Evolutionary conservation across 2,113 vertebrate species (phyloP), one percentile per base, ranked within the genome.

Genomic region (Laterallus jamaicensis): DNA sequence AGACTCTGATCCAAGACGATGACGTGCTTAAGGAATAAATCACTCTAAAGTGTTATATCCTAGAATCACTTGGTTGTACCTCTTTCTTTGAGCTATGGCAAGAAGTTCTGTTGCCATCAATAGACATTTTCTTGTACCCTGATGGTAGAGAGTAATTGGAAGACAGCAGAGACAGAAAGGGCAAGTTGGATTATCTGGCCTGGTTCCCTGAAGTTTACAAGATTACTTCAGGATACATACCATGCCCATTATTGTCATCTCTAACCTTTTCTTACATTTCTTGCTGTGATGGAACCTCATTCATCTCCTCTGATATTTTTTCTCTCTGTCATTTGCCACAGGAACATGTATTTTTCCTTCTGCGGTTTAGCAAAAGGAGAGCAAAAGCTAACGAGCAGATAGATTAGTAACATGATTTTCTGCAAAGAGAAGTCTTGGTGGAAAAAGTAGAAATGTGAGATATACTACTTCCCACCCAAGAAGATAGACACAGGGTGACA

Each of bases 201-300:
- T 77, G 58, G 22, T 79, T 95, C 28, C n/a, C 59, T 87, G 70
- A 89, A 92, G 63, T 90, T 91, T 86, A n/a, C 29, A 83, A 78
- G 68, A 67, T 93, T 93, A 86, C 68, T 90, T 73, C 42, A 92
- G 75, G 52, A 59, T 81, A 35, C 47, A 35, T 42, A 94, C 69
- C 35, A 31, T 75, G 47, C 31, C 50, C 22, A 15, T 78, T 88
- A 67, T 86, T 90, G 59, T 39, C 13, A 70, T 66, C 19, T 70
- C 79, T 90, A 94, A 82, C 85, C 47, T 96, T 89, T 88, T 29
- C 78, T 95, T 76, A 37, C 73, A 67, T 89, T 91, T 85, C 40
- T 85, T 66, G 2, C 67, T 58, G 35, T 54, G 78, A 50, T 80
- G 55, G 70, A 92, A 52, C 40, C 24, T 95, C 59, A 69, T 87